Conservation (phyloP, 2,113 vertebrate genomes). For the Piaya cayana region DNA sequence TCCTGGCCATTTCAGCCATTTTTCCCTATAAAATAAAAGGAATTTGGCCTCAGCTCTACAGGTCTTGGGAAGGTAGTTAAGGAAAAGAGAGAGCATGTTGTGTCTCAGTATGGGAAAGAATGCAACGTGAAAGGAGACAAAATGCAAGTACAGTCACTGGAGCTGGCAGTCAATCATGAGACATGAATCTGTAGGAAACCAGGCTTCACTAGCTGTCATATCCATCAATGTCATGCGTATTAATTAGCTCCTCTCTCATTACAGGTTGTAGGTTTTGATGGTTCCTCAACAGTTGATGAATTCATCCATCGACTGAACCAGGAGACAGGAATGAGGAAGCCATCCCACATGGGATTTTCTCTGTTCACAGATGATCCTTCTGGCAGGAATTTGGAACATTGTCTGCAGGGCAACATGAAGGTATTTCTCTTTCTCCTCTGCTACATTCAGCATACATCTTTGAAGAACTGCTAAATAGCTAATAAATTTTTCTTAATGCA, state of each 20-base stretch:
- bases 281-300: slow-evolving; percentile 88
- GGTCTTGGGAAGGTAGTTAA: background rate
- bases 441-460: background rate
- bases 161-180: background rate
- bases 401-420: slow-evolving; percentile 84
- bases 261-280: slow-evolving; percentile 90
- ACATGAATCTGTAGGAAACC: background rate
- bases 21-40: background rate
- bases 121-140: background rate
- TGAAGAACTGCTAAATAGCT: background rate
- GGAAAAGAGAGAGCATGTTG: background rate
- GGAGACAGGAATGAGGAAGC: slow-evolving; percentile 83
- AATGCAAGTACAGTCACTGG: background rate
- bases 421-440: slow-evolving; percentile 39
- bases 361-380: slow-evolving; percentile 90
- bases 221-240: background rate
- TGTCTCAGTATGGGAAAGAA: background rate
- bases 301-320: slow-evolving; percentile 86
- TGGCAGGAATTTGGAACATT: slow-evolving; percentile 86
- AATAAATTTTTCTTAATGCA: background rate
- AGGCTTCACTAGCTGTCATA: background rate
- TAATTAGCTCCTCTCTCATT: background rate
- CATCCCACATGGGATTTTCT: slow-evolving; percentile 83
- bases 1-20: background rate
- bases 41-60: background rate